These are phyloP conservation scores for Lacerta bilineata DNA, from an alignment of 2,797 vertebrate genomes.

Conservation along the genomic window DNA sequence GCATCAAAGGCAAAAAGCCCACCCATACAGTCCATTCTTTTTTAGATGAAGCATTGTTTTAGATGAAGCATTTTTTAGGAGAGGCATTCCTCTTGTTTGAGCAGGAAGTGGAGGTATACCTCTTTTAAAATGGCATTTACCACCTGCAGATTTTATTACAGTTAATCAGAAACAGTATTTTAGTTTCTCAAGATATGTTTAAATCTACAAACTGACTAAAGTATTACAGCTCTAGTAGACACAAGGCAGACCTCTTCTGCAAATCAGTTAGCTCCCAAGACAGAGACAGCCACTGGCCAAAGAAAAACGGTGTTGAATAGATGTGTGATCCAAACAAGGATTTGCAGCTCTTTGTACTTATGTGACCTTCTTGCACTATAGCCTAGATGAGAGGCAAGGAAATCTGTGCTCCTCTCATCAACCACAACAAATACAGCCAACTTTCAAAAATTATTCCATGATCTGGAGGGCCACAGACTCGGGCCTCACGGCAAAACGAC, in stretches of 20 bases:
- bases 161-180: neutral
- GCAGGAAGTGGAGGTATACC: too few relatives aligned
- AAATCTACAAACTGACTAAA: neutral
- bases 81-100: too few relatives aligned
- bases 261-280: neutral
- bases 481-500: too few relatives aligned
- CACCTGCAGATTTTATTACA: neutral
- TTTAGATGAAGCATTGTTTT: neutral
- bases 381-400: too few relatives aligned
- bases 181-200: neutral
- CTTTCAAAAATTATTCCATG: too few relatives aligned
- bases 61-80: too few relatives aligned
- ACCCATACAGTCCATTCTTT: neutral
- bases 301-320: too few relatives aligned
- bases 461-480: neutral
- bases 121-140: neutral
- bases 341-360: neutral
- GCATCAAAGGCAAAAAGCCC: neutral
- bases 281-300: neutral
- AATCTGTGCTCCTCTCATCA: too few relatives aligned
- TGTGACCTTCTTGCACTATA: too few relatives aligned
- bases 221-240: neutral
- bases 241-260: neutral
- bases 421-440: too few relatives aligned
- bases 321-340: neutral